phyloP scores from a whole-genome alignment of 2,888 invertebrate genomes.

The Xanthorhoe designata region DNA sequence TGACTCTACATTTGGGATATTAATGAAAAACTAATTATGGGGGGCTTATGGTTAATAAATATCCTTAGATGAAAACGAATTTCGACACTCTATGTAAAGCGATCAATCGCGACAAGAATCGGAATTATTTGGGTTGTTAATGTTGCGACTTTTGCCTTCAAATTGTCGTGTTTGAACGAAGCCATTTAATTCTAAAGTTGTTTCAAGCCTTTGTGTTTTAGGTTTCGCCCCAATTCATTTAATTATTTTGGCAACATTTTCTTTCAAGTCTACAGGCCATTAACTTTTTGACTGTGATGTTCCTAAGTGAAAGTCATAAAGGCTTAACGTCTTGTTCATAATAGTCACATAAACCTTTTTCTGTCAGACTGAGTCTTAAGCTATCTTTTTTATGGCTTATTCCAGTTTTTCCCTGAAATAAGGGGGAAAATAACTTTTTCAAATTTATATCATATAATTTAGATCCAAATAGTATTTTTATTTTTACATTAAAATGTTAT shows the following conservation, averaged over 20 bases:
- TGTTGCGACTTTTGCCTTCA: slow-evolving; percentile 44
- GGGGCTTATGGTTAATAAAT: too few species aligned
- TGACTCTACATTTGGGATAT: too few species aligned
- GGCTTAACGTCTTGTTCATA: neutral
- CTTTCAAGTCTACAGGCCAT: neutral
- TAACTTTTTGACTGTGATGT: neutral
- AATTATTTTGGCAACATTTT: neutral
- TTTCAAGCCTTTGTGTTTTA: slow-evolving; percentile 9
- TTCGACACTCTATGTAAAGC: neutral
- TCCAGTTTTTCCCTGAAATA: too few species aligned
- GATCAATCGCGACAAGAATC: slow-evolving; percentile 39
- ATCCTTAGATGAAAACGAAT: neutral
- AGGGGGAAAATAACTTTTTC: too few species aligned
- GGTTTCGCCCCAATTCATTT: neutral
- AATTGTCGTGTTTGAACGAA: slow-evolving; percentile 23
- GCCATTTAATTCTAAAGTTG: slow-evolving; percentile 21
- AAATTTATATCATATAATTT: too few species aligned
- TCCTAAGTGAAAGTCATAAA: neutral
- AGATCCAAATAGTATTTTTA: too few species aligned
- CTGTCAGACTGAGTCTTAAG: neutral
- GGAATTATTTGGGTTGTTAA: slow-evolving; percentile 54
- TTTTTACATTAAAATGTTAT: too few species aligned
- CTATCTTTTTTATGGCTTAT: neutral
- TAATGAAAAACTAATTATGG: too few species aligned
- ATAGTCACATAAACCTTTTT: neutral